A percentile compares a stretch with the other conserved stretches of the same genome.
Conservation (phyloP, 2,888 invertebrate species). For the Tipula confusa region DNA sequence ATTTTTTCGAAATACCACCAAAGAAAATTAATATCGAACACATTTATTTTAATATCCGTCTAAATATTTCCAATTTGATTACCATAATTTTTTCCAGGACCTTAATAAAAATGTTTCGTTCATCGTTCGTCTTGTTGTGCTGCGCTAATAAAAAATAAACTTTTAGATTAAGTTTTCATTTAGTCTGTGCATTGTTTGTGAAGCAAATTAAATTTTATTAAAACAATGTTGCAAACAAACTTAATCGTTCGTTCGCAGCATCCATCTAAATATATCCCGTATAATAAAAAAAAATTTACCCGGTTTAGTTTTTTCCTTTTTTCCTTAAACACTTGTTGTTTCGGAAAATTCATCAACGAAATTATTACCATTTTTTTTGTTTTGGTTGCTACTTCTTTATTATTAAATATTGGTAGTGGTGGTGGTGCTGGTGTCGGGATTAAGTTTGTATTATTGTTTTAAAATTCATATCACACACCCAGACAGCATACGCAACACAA, state of each 20-base stretch:
- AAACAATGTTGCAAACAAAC: background rate
- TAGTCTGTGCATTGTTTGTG: background rate
- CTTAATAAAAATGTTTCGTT: background rate
- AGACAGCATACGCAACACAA: background rate
- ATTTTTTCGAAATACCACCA: no score
- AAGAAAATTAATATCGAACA: no score
- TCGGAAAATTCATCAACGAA: background rate
- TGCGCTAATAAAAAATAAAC: background rate
- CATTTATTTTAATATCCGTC: no score
- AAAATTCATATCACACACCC: slow-evolving; percentile 15
- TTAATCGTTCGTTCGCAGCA: background rate
- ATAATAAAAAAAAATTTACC: background rate
- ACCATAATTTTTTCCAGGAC: background rate
- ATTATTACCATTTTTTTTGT: background rate
- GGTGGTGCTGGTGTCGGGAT: background rate
- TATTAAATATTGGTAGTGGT: background rate
- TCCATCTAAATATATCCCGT: background rate
- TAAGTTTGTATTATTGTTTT: background rate
- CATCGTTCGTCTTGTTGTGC: background rate
- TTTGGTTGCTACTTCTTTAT: background rate
- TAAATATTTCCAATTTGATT: background rate
- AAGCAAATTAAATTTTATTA: background rate
- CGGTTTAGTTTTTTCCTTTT: background rate
- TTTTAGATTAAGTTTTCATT: background rate
- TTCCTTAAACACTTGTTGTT: slow-evolving; percentile 1